A percentile compares a stretch with the other conserved stretches of the same genome.
Conservation (phyloP, 2,113 vertebrate genomes). For the Talpa occidentalis region DNA sequence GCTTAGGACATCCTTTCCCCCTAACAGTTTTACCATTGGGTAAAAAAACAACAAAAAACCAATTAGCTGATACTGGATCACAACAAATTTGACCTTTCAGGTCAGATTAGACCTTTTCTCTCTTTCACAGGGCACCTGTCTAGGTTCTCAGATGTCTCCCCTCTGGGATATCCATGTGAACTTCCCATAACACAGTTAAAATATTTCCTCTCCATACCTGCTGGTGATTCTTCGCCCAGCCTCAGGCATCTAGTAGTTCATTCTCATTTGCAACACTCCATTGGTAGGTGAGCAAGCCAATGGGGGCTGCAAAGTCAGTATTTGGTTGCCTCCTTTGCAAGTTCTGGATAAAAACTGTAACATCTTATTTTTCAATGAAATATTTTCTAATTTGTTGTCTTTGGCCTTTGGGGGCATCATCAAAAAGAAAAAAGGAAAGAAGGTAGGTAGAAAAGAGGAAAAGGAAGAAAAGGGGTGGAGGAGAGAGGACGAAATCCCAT, state of each 20-base stretch:
- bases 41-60: not conserved
- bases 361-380: not conserved
- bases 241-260: not conserved
- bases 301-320: no score
- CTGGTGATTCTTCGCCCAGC: not conserved
- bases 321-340: not conserved
- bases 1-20: no score
- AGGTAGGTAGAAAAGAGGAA: accelerated
- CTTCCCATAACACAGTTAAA: not conserved
- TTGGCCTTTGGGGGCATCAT: not conserved
- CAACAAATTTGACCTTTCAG: not conserved
- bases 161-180: not conserved
- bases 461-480: no score
- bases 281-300: not conserved
- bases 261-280: not conserved
- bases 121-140: not conserved
- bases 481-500: not conserved
- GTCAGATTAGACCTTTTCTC: not conserved
- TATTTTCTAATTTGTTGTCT: not conserved
- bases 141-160: not conserved
- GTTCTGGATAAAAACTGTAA: not conserved
- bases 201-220: not conserved
- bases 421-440: not conserved
- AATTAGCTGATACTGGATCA: not conserved
- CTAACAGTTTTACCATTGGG: not conserved